phyloP scores from a whole-genome alignment of 2,113 vertebrate genomes.

The Herpailurus yagouaroundi region DNA sequence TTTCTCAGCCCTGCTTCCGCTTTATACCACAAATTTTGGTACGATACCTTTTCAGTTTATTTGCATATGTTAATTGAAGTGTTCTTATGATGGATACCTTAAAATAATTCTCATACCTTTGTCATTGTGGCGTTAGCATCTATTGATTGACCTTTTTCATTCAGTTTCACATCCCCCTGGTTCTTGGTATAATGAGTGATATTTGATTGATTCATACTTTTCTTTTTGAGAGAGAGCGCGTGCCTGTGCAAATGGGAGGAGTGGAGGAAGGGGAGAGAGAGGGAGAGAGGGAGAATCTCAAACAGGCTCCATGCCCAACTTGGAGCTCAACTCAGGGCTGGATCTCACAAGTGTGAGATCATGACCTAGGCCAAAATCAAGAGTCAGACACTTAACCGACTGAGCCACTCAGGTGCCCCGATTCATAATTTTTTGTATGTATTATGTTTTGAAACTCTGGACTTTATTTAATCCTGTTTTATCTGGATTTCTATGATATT shows the following conservation, averaged over 20 bases:
- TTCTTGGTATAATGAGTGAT: not conserved
- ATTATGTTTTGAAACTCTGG: not conserved
- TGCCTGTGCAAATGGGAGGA: too few species aligned
- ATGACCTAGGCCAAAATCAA: too few species aligned
- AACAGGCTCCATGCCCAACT: too few species aligned
- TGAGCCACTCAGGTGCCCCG: too few species aligned
- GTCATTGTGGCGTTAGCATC: not conserved
- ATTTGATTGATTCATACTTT: not conserved
- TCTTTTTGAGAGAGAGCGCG: too few species aligned
- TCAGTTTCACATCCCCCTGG: not conserved
- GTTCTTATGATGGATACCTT: not conserved
- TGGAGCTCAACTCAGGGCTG: too few species aligned
- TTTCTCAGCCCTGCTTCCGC: not conserved
- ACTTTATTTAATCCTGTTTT: constrained; percentile 14
- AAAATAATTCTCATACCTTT: constrained; percentile 6
- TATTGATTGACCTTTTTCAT: not conserved
- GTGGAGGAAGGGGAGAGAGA: too few species aligned
- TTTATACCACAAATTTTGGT: not conserved
- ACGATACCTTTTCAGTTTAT: not conserved
- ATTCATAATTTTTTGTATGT: not conserved
- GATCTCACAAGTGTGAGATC: too few species aligned
- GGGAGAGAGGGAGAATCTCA: too few species aligned
- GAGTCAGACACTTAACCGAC: too few species aligned
- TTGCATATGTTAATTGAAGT: not conserved
- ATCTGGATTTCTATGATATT: not conserved